A percentile compares a stretch with the other conserved stretches of the same genome.
Evolutionary conservation across 1,140 invertebrate species (phyloP).

Genomic region (Harpegnathos saltator): DNA sequence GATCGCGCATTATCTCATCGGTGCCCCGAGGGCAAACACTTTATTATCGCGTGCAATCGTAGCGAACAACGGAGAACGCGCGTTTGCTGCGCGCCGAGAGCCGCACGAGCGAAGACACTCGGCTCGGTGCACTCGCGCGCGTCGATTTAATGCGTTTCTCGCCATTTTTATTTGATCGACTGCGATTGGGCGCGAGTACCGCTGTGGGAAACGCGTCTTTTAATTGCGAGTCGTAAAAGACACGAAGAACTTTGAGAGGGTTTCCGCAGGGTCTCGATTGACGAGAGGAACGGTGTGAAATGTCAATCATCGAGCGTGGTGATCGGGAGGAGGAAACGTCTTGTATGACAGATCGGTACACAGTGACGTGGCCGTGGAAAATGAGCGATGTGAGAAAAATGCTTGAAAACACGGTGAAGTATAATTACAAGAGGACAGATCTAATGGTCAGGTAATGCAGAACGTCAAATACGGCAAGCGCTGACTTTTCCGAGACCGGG

Average conservation of each 20-base stretch:
- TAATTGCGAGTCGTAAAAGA: too few species aligned
- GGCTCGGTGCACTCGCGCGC: neutral
- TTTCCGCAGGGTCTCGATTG: neutral
- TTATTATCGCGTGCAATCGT: conserved; percentile 70
- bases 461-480: too few species aligned
- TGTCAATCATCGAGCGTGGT: neutral
- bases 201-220: too few species aligned
- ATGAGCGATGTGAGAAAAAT: too few species aligned
- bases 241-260: too few species aligned
- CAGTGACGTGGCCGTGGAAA: too few species aligned
- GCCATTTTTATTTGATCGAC: too few species aligned
- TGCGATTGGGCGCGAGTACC: too few species aligned
- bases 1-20: conserved; percentile 76
- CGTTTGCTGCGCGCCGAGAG: neutral
- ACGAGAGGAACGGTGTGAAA: neutral
- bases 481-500: neutral
- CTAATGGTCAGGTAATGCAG: too few species aligned
- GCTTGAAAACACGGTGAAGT: too few species aligned
- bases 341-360: neutral
- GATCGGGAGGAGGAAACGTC: neutral
- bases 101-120: neutral
- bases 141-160: neutral
- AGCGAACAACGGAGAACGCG: conserved; percentile 52
- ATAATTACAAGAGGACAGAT: too few species aligned
- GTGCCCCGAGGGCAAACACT: conserved; percentile 75